Percentiles rank a stretch among this genome's conserved stretches.
Conservation (phyloP, 1,140 invertebrate species). For the Latrodectus geometricus region DNA sequence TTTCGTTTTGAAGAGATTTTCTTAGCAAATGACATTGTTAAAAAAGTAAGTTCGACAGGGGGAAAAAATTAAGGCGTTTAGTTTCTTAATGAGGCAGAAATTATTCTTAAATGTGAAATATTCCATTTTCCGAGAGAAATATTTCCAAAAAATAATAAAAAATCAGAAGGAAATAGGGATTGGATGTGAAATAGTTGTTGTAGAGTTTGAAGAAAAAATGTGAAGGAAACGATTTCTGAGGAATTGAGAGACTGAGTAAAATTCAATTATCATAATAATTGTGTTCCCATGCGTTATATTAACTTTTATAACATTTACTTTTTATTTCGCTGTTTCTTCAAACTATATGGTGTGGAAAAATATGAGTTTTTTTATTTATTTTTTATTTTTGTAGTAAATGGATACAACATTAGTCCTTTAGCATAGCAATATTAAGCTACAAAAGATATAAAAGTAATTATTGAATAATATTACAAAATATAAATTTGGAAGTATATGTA, state of each 20-base stretch:
- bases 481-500: no score
- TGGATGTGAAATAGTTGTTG: slow-evolving; percentile 22
- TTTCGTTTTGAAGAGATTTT: neutral
- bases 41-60: neutral
- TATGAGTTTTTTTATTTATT: no score
- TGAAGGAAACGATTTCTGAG: neutral
- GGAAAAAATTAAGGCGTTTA: slow-evolving; percentile 11
- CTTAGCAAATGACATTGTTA: neutral
- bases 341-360: no score
- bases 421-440: no score
- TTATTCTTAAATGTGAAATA: neutral
- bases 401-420: no score
- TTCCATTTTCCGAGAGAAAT: neutral
- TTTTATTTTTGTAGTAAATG: no score
- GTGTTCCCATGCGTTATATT: no score
- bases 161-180: slow-evolving; percentile 9
- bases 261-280: no score
- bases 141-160: neutral
- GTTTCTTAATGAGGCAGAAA: slow-evolving; percentile 46
- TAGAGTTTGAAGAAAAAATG: neutral
- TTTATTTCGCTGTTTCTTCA: no score
- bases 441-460: no score
- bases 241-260: neutral
- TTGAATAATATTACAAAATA: no score
- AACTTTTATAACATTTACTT: no score